Evolutionary conservation across 2,113 vertebrate species (phyloP).

Genomic region (Rhinichthys klamathensis): DNA sequence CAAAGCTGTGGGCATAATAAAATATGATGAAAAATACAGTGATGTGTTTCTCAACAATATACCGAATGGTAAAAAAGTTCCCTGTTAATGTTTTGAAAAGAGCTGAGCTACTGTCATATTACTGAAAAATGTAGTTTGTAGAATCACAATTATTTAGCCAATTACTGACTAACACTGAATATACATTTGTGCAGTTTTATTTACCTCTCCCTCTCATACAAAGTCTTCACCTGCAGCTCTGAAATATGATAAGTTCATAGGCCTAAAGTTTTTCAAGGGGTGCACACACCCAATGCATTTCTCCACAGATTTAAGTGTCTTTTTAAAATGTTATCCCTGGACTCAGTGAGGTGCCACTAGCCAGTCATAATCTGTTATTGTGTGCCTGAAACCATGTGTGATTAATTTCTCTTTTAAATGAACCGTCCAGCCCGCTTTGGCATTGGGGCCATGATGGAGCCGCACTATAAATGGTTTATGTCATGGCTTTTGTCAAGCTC

Average conservation of each 20-base stretch:
- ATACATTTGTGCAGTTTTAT: background rate
- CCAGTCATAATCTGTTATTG: constrained; percentile 74
- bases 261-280: constrained; percentile 3
- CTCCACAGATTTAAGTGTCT: constrained; percentile 29
- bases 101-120: background rate
- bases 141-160: background rate
- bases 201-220: background rate
- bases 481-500: constrained; percentile 75
- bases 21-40: background rate
- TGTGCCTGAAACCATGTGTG: constrained; percentile 74
- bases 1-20: background rate
- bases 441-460: constrained; percentile 68
- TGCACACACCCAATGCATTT: constrained; percentile 55
- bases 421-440: constrained; percentile 76
- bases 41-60: background rate
- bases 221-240: background rate
- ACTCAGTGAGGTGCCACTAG: constrained; percentile 64
- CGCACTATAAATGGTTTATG: constrained; percentile 83
- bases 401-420: constrained; percentile 83
- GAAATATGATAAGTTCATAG: background rate
- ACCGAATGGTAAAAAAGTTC: background rate
- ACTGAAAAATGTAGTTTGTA: background rate
- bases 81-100: background rate
- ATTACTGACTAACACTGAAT: background rate
- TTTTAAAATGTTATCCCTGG: constrained; percentile 56